Evolutionary conservation across 2,797 vertebrate genomes (phyloP).

Genomic region (Notamacropus eugenii): DNA sequence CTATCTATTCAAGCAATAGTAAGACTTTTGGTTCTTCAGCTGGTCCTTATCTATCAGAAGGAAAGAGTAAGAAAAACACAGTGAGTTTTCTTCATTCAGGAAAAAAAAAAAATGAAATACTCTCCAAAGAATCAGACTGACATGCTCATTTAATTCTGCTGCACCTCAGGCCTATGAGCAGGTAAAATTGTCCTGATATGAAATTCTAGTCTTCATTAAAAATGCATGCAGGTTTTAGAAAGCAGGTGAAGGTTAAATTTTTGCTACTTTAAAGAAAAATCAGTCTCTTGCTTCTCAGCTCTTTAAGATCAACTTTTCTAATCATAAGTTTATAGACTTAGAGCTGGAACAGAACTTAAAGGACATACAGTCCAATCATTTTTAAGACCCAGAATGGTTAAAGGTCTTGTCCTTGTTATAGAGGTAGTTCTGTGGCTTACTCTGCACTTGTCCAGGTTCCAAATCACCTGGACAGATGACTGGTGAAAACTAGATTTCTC

Average conservation of each 20-base stretch:
- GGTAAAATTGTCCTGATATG: background rate
- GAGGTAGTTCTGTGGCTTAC: background rate
- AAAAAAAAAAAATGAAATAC: conserved; percentile 8
- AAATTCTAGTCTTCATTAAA: background rate
- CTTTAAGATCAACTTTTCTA: conserved; percentile 34
- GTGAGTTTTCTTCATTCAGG: background rate
- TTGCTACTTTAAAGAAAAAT: background rate
- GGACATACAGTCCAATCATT: background rate
- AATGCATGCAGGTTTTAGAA: background rate
- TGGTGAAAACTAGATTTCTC: background rate
- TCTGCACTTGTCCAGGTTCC: background rate
- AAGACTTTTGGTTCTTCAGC: conserved; percentile 7
- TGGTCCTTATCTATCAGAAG: background rate
- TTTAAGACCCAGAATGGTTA: background rate
- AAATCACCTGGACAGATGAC: background rate
- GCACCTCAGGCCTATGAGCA: background rate
- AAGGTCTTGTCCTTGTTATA: background rate
- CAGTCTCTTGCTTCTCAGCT: background rate
- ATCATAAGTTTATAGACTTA: background rate
- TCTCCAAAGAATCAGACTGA: background rate
- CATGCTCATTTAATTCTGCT: background rate
- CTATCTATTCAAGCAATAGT: background rate
- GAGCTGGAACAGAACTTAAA: background rate
- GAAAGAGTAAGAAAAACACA: conserved; percentile 24
- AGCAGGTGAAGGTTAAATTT: background rate